Conservation (phyloP, 1,140 invertebrate genomes). For the Apis laboriosa region DNA sequence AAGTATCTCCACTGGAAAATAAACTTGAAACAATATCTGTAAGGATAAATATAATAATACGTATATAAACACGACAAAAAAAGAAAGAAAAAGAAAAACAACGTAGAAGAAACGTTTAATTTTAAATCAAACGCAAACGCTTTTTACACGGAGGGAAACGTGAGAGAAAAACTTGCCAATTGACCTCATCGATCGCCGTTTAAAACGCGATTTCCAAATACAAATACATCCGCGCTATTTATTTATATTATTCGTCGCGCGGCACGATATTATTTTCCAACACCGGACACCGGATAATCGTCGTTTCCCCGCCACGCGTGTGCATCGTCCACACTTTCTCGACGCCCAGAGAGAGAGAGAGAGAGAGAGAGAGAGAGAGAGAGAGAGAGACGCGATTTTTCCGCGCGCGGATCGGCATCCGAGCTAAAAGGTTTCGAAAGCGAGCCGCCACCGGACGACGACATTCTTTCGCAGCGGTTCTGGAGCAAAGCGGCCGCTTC, state of each 20-base stretch:
- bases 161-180: too few species aligned
- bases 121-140: too few species aligned
- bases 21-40: too few species aligned
- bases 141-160: too few species aligned
- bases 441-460: conserved; percentile 40
- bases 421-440: background rate
- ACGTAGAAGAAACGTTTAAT: too few species aligned
- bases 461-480: conserved; percentile 67
- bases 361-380: conserved; percentile 3
- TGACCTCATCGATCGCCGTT: background rate
- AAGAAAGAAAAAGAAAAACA: too few species aligned
- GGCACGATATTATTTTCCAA: conserved; percentile 18
- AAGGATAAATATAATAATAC: too few species aligned
- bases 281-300: conserved; percentile 12
- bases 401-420: background rate
- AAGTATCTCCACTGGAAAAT: too few species aligned
- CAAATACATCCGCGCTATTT: background rate
- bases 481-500: conserved; percentile 58
- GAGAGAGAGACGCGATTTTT: background rate
- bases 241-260: background rate
- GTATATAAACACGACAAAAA: too few species aligned
- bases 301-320: background rate
- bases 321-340: conserved; percentile 38
- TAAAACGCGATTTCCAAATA: background rate
- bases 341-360: background rate